A percentile compares a stretch with the other conserved stretches of the same genome.
Conservation (phyloP, 2,888 invertebrate genomes). For the Cataglyphis altisquamis region DNA sequence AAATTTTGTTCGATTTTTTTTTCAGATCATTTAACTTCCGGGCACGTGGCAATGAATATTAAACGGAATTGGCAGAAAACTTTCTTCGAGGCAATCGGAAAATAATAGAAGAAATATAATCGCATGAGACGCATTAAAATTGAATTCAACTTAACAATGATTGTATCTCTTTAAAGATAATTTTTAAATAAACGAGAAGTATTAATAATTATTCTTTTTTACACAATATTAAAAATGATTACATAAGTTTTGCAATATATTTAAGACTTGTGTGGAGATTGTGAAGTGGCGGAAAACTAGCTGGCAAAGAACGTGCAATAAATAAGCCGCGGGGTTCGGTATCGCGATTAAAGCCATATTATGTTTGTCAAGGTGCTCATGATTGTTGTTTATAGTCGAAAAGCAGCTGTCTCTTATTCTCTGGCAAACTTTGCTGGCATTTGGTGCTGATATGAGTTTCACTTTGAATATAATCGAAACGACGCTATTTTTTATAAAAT, state of each 20-base stretch:
- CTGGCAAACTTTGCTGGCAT: constrained; percentile 84
- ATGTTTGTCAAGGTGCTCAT: constrained; percentile 83
- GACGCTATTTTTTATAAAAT: constrained; percentile 36
- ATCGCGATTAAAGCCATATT: constrained; percentile 85
- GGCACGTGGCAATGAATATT: constrained; percentile 15
- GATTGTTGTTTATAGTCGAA: constrained; percentile 81
- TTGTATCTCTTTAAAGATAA: background rate
- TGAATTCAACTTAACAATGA: background rate
- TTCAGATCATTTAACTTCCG: background rate
- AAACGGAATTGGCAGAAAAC: constrained; percentile 12
- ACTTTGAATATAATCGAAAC: constrained; percentile 69
- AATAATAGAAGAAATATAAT: background rate
- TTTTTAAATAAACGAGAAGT: background rate
- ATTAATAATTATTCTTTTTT: background rate
- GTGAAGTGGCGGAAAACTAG: constrained; percentile 64
- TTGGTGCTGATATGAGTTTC: constrained; percentile 77
- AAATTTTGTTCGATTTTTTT: constrained; percentile 1
- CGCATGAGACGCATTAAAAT: background rate
- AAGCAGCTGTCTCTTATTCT: constrained; percentile 82
- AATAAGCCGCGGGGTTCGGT: constrained; percentile 78
- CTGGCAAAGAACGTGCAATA: constrained; percentile 76
- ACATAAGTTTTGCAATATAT: background rate
- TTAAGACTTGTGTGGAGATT: constrained; percentile 36
- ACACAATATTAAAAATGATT: background rate
- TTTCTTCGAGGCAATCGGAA: background rate